Evolutionary conservation across 2,888 invertebrate genomes (phyloP), one percentile per base, ranked within the genome.

Genomic region (Catocala fraxini): DNA sequence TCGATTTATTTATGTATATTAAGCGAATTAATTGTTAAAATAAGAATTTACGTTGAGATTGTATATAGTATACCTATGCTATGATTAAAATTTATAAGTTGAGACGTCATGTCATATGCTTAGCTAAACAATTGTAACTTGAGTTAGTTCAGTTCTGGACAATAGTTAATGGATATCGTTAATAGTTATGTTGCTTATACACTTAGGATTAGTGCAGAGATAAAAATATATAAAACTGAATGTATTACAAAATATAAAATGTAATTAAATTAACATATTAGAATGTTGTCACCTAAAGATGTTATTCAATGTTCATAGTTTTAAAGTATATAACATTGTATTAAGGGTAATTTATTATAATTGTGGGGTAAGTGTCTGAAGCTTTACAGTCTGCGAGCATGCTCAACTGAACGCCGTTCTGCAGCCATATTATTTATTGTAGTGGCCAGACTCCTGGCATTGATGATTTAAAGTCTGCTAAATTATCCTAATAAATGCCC

Each of bases 1-100:
- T 81, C 70, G 75, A 80, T 80, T 79, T 71, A 75, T 79, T 71
- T 79, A 73, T 73, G 61, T 78, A 75, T 75, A 62, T 74, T 78
- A 78, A 73, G 75, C 58, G 67, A 71, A 71, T 71, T 63, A 68
- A 68, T 73, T 73, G 60, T 71, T 70, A 67, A 65, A 60, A 12
- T 78, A 78, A 70, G 78, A 70, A 70, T 71, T 72, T 78, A 73
- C 47, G 54, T 80, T 79, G 67, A 75, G 75, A 79, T 71, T 80
- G 79, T 79, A 79, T 73, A 80, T 73, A 80, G 56, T 71, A 56
- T 70, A n/a, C n/a, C n/a, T n/a, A 69, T 69, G 65, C 63, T 78
- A 70, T 66, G 68, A 70, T 73, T 68, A 65, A 71, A 73, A 66
- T 65, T 75, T 33, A 63, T 75, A 63, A 71, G 69, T 73, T 76